A percentile compares a stretch with the other conserved stretches of the same genome.
These are phyloP conservation scores for Pelvicachromis taeniatus DNA, from an alignment of 2,113 vertebrate genomes.

Conservation along the genomic window DNA sequence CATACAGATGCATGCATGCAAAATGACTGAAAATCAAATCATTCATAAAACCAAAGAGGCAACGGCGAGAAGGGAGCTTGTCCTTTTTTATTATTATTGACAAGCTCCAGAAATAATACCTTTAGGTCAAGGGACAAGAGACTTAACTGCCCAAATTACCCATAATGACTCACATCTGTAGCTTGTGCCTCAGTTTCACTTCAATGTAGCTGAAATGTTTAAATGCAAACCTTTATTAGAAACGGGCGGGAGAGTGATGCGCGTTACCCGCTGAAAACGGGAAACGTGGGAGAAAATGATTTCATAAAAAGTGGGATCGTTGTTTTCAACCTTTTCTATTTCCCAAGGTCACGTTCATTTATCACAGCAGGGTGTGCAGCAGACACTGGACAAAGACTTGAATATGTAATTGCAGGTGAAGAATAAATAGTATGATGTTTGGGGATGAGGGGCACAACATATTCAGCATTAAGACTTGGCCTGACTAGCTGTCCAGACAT, in stretches of 20 bases:
- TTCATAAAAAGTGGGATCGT: conserved; percentile 57
- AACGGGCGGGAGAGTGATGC: not conserved
- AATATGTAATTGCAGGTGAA: conserved; percentile 65
- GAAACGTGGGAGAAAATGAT: conserved; percentile 46
- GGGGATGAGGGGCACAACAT: conserved; percentile 57
- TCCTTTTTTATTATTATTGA: conserved; percentile 70
- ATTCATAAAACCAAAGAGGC: conserved; percentile 15
- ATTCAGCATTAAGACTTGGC: conserved; percentile 54
- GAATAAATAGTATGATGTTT: conserved; percentile 52
- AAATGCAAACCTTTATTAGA: conserved; percentile 51
- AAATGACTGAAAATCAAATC: conserved; percentile 47
- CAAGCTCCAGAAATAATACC: conserved; percentile 68
- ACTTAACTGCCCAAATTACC: conserved; percentile 71
- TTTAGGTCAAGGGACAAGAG: conserved; percentile 71
- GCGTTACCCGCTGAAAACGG: conserved; percentile 2
- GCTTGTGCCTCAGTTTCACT: conserved; percentile 41
- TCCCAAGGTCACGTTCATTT: conserved; percentile 74
- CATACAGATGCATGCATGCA: not conserved
- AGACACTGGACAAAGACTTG: conserved; percentile 63
- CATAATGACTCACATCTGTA: conserved; percentile 72
- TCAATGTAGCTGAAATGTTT: conserved; percentile 59
- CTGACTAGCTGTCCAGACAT: conserved; percentile 75
- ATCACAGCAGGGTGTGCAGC: conserved; percentile 57
- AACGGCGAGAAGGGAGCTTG: conserved; percentile 25
- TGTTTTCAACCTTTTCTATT: conserved; percentile 65